Conservation (phyloP, 2,797 vertebrate genomes). For the Acipenser ruthenus region DNA sequence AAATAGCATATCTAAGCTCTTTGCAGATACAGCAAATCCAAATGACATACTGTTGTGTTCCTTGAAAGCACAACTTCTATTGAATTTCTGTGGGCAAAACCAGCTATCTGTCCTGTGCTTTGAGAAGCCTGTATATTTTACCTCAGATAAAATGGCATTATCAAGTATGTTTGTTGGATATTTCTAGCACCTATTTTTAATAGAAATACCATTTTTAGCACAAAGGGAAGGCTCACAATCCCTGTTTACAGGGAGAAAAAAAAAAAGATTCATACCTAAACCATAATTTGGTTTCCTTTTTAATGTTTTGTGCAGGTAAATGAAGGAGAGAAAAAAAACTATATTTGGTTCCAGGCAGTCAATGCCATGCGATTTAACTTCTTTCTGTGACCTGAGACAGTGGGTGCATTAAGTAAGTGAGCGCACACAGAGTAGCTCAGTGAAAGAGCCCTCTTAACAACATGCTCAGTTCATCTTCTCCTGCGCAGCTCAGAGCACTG, state of each 20-base stretch:
- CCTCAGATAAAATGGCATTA: conserved; percentile 1
- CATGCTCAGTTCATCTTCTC: no score
- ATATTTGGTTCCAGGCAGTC: no score
- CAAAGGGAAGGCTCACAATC: not conserved
- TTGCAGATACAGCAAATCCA: not conserved
- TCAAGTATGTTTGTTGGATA: not conserved
- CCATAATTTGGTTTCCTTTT: not conserved
- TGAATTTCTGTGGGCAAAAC: not conserved
- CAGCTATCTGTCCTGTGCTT: not conserved
- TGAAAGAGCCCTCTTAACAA: no score
- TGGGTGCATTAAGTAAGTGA: no score
- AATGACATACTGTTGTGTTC: not conserved
- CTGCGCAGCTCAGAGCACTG: no score
- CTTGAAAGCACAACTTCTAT: not conserved
- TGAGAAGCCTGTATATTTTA: not conserved
- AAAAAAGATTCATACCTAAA: not conserved
- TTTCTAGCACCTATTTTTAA: not conserved
- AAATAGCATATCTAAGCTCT: not conserved
- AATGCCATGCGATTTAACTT: no score
- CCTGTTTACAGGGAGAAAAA: not conserved
- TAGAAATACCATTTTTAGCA: not conserved
- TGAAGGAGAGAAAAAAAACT: not conserved
- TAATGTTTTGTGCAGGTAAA: not conserved
- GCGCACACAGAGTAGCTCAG: no score
- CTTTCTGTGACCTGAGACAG: no score